Percentiles rank a stretch among this genome's conserved stretches.
Evolutionary conservation across 2,888 invertebrate species (phyloP).

Genomic region (Hyalella azteca): DNA sequence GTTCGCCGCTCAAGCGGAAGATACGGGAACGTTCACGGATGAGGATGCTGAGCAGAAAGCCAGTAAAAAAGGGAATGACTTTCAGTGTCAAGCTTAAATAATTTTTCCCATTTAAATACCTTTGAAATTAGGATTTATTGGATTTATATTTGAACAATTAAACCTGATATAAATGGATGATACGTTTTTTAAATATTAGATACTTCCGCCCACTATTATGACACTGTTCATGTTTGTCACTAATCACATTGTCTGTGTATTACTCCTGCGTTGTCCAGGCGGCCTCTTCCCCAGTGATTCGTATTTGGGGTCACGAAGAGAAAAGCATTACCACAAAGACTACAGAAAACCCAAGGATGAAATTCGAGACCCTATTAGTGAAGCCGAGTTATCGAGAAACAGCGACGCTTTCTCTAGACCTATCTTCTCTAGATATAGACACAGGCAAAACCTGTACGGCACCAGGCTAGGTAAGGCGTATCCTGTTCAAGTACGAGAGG

Average conservation of each 20-base stretch:
- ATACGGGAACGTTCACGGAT: not conserved
- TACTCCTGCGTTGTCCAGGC: conserved; percentile 7
- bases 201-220: too few relatives aligned
- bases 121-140: too few relatives aligned
- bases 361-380: conserved; percentile 58
- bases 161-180: too few relatives aligned
- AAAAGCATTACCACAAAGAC: conserved; percentile 66
- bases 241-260: not conserved
- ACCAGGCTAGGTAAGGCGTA: conserved; percentile 45
- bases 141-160: too few relatives aligned
- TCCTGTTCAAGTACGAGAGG: conserved; percentile 50
- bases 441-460: conserved; percentile 55
- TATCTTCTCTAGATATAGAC: conserved; percentile 60
- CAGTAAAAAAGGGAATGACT: too few relatives aligned
- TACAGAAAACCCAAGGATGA: conserved; percentile 65
- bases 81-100: too few relatives aligned
- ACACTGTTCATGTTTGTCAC: not conserved
- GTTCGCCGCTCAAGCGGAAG: too few relatives aligned
- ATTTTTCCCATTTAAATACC: too few relatives aligned
- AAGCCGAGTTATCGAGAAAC: conserved; percentile 44
- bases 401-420: conserved; percentile 59
- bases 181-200: too few relatives aligned
- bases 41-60: conserved; percentile 11
- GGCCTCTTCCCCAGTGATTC: conserved; percentile 16
- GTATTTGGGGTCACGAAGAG: conserved; percentile 60